Conservation (phyloP, 2,113 vertebrate genomes). For the Hydrolagus affinis region DNA sequence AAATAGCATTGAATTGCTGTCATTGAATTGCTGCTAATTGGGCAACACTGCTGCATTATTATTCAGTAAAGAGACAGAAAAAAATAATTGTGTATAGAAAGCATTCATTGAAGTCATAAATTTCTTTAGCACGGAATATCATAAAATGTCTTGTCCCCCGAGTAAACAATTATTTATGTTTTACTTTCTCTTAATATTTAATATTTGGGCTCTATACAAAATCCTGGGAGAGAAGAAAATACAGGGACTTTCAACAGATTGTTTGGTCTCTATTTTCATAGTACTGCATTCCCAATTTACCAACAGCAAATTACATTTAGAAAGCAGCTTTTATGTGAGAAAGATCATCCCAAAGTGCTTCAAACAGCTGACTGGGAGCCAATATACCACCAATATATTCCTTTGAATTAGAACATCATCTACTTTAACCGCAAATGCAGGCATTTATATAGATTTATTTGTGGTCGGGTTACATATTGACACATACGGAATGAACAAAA, state of each 20-base stretch:
- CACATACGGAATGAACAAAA: neutral
- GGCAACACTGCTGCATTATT: neutral
- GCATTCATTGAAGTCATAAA: neutral
- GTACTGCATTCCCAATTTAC: neutral
- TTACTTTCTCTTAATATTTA: neutral
- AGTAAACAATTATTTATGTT: neutral
- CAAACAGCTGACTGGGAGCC: too few species aligned
- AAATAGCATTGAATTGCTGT: too few species aligned
- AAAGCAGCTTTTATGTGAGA: too few species aligned
- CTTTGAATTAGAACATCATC: neutral
- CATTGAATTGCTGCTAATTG: too few species aligned
- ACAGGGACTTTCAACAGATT: neutral
- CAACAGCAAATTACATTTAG: too few species aligned
- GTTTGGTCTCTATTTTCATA: neutral
- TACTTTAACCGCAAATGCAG: neutral
- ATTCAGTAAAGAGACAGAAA: neutral
- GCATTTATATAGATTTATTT: neutral
- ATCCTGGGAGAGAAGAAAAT: neutral
- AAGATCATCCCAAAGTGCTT: too few species aligned
- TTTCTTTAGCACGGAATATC: neutral
- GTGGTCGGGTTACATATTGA: neutral
- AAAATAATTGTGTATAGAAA: neutral
- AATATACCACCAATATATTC: too few species aligned
- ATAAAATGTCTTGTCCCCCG: neutral
- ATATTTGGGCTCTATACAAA: neutral